Conservation (phyloP, 2,797 vertebrate genomes). For the Lagocephalus sceleratus region DNA sequence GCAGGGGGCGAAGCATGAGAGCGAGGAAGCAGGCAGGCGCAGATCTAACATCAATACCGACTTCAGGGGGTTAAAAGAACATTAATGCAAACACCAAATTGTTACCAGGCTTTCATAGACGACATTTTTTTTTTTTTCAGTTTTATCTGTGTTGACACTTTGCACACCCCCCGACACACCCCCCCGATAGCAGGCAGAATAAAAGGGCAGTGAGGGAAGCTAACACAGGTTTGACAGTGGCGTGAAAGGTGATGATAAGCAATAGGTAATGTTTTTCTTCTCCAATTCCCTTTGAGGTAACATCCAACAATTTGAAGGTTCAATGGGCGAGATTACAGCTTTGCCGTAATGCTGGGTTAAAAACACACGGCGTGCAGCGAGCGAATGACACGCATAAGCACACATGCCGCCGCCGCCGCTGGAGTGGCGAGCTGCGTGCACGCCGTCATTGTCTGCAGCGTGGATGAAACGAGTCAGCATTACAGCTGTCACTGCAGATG, state of each 20-base stretch:
- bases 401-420: slow-evolving; percentile 19
- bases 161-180: no score
- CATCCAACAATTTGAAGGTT: slow-evolving; percentile 74
- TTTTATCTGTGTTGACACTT: no score
- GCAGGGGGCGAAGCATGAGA: slow-evolving; percentile 35
- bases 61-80: neutral
- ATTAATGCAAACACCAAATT: no score
- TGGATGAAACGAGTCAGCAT: slow-evolving; percentile 83
- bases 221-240: slow-evolving; percentile 57
- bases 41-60: slow-evolving; percentile 31
- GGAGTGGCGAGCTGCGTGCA: slow-evolving; percentile 33
- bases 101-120: no score
- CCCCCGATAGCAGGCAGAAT: neutral
- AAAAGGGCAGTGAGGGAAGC: slow-evolving; percentile 33
- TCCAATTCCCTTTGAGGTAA: slow-evolving; percentile 62
- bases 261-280: slow-evolving; percentile 61
- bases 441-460: slow-evolving; percentile 79
- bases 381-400: slow-evolving; percentile 52
- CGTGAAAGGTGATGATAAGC: slow-evolving; percentile 52
- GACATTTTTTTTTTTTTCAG: no score
- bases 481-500: slow-evolving; percentile 86
- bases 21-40: slow-evolving; percentile 26
- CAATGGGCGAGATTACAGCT: slow-evolving; percentile 68
- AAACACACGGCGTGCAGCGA: slow-evolving; percentile 62
- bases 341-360: slow-evolving; percentile 64